Conservation (phyloP, 1,140 invertebrate species). For the Plodia interpunctella region DNA sequence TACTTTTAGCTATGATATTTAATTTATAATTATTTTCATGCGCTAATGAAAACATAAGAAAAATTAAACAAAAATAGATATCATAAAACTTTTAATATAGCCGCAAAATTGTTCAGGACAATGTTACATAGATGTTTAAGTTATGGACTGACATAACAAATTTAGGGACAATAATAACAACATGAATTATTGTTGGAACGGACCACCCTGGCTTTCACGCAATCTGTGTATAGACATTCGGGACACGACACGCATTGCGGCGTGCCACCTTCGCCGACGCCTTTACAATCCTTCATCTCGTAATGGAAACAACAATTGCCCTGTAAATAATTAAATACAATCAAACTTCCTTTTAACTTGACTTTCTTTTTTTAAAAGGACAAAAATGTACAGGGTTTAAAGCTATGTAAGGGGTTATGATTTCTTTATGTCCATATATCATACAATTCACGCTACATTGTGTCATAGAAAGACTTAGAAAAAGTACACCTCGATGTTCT, state of each 20-base stretch:
- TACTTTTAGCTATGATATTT: too few relatives aligned
- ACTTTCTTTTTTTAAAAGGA: too few relatives aligned
- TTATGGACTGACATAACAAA: neutral
- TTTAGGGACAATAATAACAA: slow-evolving; percentile 32
- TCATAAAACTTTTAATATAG: slow-evolving; percentile 30
- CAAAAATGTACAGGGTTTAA: too few relatives aligned
- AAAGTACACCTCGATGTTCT: too few relatives aligned
- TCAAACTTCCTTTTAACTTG: slow-evolving; percentile 6
- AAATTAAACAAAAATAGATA: slow-evolving; percentile 15
- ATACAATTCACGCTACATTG: too few relatives aligned
- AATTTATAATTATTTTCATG: too few relatives aligned
- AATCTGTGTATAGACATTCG: slow-evolving; percentile 28
- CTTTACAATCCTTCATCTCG: slow-evolving; percentile 31
- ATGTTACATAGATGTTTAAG: slow-evolving; percentile 15
- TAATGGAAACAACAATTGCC: slow-evolving; percentile 57
- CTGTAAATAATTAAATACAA: slow-evolving; percentile 32
- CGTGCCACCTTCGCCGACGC: neutral
- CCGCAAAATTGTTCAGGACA: slow-evolving; percentile 38
- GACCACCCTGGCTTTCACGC: slow-evolving; percentile 24
- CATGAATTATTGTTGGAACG: slow-evolving; percentile 19
- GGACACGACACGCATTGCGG: slow-evolving; percentile 17
- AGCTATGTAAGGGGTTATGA: too few relatives aligned
- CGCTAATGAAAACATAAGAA: too few relatives aligned
- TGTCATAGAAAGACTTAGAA: too few relatives aligned
- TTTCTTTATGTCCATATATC: too few relatives aligned